Evolutionary conservation across 2,113 vertebrate species (phyloP), one percentile per base, ranked within the genome.

Genomic region (Benitochromis conjunctus): DNA sequence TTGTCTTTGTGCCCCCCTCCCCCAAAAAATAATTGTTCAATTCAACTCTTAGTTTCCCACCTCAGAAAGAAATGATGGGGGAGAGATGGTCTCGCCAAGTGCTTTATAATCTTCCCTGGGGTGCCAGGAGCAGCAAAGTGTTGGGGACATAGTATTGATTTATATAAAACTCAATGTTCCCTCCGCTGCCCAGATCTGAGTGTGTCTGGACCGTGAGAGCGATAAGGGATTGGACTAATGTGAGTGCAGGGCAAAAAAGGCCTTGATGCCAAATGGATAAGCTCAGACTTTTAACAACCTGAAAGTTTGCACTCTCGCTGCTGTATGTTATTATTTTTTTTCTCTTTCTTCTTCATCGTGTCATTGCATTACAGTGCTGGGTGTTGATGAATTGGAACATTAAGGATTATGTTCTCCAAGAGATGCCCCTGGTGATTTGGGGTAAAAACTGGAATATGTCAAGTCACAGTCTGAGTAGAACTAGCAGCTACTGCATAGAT

Each of bases 91-190:
- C 89, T 86, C 66, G 64, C 89, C 81, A 80, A 92, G 91, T 81
- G 31, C 89, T 94, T 93, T 89, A 91, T 94, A 92, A 93, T 93
- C 92, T 90, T 91, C 90, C 90, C 92, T 29, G 29, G 82, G 92
- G 90, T 86, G 86, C 90, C 43, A 36, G 88, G 85, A 91, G 86
- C 88, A 85, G 87, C 90, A 90, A 91, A 90, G 86, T 91, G 89
- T 90, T 93, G 86, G 93, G 92, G 90, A 94, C 93, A 89, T 60
- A 83, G 87, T 94, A 94, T 95, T 94, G 95, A 95, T 94, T 94
- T 92, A 93, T 95, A 95, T 93, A 92, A 94, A 94, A 89, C 88
- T 91, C 92, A 94, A 93, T 94, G 92, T 94, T 93, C 92, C 89
- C 91, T 86, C 82, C 12, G 85, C 83, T 85, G 88, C 90, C 86